Percentiles rank a stretch among this genome's conserved stretches.
These are phyloP conservation scores for Manis pentadactyla DNA, from an alignment of 2,797 vertebrate species.

Conservation along the genomic window DNA sequence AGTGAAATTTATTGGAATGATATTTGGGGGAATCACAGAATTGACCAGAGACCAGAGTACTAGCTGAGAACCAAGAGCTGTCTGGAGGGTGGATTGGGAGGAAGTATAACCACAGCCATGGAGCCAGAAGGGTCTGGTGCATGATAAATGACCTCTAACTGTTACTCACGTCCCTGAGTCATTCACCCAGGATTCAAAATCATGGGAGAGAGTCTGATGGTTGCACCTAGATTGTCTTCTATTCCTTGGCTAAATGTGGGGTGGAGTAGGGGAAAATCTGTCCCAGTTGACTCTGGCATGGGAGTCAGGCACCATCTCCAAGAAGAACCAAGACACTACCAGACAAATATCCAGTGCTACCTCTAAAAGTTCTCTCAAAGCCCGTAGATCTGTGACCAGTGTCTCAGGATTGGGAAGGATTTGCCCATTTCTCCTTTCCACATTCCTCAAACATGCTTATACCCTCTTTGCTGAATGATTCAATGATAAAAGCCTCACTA, in stretches of 20 bases:
- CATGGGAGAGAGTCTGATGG: not conserved
- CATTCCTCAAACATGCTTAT: not conserved
- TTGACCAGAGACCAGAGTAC: not conserved
- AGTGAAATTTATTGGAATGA: not conserved
- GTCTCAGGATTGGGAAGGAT: not conserved
- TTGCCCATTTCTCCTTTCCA: not conserved
- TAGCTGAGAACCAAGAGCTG: not conserved
- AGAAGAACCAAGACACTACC: not conserved
- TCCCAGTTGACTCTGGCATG: not conserved
- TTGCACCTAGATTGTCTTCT: not conserved
- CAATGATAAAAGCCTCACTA: not conserved
- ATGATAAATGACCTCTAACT: not conserved
- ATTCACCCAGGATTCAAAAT: not conserved
- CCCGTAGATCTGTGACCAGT: not conserved
- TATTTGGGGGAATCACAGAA: not conserved
- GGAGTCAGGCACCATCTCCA: not conserved
- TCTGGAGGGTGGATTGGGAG: not conserved
- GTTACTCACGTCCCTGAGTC: not conserved
- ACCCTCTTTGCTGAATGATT: not conserved
- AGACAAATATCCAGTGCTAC: not conserved
- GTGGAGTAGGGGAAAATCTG: not conserved
- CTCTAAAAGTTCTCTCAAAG: not conserved
- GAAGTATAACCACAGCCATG: not conserved
- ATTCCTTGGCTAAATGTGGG: not conserved
- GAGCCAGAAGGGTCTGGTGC: not conserved